A percentile compares a stretch with the other conserved stretches of the same genome.
Evolutionary conservation across 2,888 invertebrate genomes (phyloP).

Genomic region (Quadroppia sp.): DNA sequence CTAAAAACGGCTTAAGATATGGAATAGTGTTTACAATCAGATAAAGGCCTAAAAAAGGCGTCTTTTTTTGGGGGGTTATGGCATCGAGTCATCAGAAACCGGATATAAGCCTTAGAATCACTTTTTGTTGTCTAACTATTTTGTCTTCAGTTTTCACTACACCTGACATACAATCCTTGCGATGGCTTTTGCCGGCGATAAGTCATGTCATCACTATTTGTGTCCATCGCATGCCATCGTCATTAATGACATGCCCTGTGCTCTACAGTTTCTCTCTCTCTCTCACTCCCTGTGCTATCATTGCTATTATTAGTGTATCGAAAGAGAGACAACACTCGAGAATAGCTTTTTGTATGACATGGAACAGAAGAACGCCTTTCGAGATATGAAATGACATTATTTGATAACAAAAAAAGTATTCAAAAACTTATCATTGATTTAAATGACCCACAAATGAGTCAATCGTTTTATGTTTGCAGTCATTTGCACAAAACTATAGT

Average conservation of each 20-base stretch:
- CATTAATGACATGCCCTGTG: too few relatives aligned
- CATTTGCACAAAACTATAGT: too few relatives aligned
- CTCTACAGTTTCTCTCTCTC: too few relatives aligned
- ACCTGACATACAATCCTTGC: background rate
- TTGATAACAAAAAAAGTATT: too few relatives aligned
- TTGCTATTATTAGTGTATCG: too few relatives aligned
- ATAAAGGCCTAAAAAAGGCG: slow-evolving; percentile 2
- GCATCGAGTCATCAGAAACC: slow-evolving; percentile 24
- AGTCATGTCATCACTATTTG: slow-evolving; percentile 28
- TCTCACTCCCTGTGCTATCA: background rate
- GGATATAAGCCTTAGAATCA: slow-evolving; percentile 32
- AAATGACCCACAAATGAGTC: too few relatives aligned
- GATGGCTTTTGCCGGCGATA: slow-evolving; percentile 3
- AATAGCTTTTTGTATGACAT: too few relatives aligned
- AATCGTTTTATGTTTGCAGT: too few relatives aligned
- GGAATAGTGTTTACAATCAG: slow-evolving; percentile 26
- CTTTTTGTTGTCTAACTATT: slow-evolving; percentile 7
- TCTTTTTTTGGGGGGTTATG: slow-evolving; percentile 7
- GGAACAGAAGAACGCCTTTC: too few relatives aligned
- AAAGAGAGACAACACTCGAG: too few relatives aligned
- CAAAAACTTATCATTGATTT: too few relatives aligned
- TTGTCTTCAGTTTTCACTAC: slow-evolving; percentile 19
- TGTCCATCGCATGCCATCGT: background rate
- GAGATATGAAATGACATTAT: too few relatives aligned
- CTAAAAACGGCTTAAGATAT: slow-evolving; percentile 31